phyloP scores from a whole-genome alignment of 2,113 vertebrate genomes.

The Oreochromis niloticus region DNA sequence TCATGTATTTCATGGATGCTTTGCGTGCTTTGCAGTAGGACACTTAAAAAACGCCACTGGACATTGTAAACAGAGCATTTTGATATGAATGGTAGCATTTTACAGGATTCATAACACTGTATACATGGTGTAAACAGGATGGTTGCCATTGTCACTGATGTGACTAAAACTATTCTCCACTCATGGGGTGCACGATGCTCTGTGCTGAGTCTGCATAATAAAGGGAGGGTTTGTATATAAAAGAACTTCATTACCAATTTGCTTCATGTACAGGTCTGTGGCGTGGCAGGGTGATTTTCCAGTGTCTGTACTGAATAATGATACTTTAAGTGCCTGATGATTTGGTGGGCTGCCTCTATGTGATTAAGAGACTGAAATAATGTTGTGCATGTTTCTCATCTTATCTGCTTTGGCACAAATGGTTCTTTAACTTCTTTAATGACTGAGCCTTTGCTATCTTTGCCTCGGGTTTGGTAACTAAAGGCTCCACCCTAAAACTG shows the following conservation, averaged over 20 bases:
- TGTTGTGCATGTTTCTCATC: background rate
- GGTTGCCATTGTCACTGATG: background rate
- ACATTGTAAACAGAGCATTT: background rate
- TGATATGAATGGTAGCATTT: background rate
- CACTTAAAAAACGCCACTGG: background rate
- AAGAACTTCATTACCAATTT: background rate
- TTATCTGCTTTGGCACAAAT: background rate
- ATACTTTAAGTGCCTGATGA: background rate
- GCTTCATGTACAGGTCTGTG: background rate
- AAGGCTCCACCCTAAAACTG: background rate
- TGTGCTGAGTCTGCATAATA: background rate
- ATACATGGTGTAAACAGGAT: background rate
- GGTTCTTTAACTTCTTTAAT: background rate
- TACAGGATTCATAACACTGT: background rate
- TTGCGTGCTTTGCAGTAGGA: background rate
- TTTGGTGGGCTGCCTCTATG: background rate
- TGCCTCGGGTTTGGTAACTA: background rate
- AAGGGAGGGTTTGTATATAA: background rate
- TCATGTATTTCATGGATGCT: background rate
- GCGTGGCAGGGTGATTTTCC: background rate
- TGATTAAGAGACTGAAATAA: background rate
- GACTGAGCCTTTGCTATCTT: background rate
- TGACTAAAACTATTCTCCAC: background rate
- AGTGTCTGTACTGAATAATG: background rate
- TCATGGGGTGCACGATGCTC: background rate